A percentile compares a stretch with the other conserved stretches of the same genome.
These are phyloP conservation scores for Pristiophorus japonicus DNA, from an alignment of 2,113 vertebrate species.

Conservation along the genomic window DNA sequence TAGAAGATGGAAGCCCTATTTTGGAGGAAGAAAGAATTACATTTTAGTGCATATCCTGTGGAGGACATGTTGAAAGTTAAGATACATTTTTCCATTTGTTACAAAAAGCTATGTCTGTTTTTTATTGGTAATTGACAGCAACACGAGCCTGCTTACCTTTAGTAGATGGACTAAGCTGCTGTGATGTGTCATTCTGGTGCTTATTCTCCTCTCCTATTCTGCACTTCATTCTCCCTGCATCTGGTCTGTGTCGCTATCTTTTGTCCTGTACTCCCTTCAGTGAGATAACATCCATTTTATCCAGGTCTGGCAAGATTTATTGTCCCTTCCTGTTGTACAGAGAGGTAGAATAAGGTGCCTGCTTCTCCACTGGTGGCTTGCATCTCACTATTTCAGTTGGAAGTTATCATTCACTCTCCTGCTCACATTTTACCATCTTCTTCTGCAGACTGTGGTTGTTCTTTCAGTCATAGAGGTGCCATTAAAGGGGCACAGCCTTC, in stretches of 20 bases:
- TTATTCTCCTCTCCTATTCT: neutral
- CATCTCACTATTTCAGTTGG: too few relatives aligned
- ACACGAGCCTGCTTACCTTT: neutral
- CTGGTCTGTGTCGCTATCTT: neutral
- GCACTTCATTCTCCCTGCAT: neutral
- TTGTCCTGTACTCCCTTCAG: neutral
- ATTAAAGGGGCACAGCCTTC: too few relatives aligned
- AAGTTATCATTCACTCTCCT: too few relatives aligned
- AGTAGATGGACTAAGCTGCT: neutral
- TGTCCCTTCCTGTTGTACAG: too few relatives aligned
- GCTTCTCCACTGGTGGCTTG: too few relatives aligned
- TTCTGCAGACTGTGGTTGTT: too few relatives aligned
- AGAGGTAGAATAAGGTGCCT: too few relatives aligned
- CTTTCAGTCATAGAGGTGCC: too few relatives aligned
- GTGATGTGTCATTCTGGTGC: neutral
- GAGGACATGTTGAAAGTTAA: neutral
- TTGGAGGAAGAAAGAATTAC: too few relatives aligned
- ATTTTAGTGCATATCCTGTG: neutral
- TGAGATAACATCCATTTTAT: neutral
- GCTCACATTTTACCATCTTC: too few relatives aligned
- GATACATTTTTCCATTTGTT: neutral
- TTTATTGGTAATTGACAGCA: neutral
- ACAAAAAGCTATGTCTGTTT: neutral
- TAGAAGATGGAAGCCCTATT: neutral
- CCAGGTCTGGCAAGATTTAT: too few relatives aligned